These are phyloP conservation scores for Maconellicoccus hirsutus DNA, from an alignment of 1,140 invertebrate species.

Conservation along the genomic window DNA sequence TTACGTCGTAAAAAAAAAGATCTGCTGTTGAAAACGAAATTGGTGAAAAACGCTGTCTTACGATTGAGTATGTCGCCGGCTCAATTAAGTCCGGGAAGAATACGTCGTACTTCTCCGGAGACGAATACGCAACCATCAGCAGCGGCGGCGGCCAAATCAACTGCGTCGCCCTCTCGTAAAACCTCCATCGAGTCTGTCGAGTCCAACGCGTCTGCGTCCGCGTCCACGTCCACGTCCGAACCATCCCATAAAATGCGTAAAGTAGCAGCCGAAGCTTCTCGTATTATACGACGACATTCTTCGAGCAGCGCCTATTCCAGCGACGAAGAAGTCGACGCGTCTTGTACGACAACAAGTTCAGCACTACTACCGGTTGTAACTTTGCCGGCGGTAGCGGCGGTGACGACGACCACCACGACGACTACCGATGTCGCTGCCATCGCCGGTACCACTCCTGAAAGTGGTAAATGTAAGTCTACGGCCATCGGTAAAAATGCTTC, in stretches of 20 bases:
- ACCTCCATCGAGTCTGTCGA: constrained; percentile 31
- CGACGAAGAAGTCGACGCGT: neutral
- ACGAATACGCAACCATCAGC: neutral
- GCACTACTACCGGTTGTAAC: no score
- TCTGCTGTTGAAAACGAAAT: constrained; percentile 34
- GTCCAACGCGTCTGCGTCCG: constrained; percentile 34
- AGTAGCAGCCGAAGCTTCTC: constrained; percentile 54
- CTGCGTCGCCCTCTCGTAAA: neutral
- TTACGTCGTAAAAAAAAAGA: constrained; percentile 32
- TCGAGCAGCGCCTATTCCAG: constrained; percentile 62
- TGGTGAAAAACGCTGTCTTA: constrained; percentile 45
- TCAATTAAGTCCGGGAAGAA: constrained; percentile 52
- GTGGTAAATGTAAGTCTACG: neutral
- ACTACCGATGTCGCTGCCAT: neutral
- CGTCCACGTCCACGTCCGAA: constrained; percentile 32
- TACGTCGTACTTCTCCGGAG: constrained; percentile 31
- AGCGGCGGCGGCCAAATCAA: neutral
- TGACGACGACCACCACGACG: no score
- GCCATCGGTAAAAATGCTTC: no score
- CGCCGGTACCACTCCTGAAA: neutral
- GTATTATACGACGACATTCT: constrained; percentile 62
- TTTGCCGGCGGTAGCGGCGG: neutral
- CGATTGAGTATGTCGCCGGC: constrained; percentile 33
- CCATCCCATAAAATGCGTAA: constrained; percentile 34
- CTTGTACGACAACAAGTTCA: neutral